Conservation (phyloP, 2,888 invertebrate genomes). For the Eutolmus rufibarbis region DNA sequence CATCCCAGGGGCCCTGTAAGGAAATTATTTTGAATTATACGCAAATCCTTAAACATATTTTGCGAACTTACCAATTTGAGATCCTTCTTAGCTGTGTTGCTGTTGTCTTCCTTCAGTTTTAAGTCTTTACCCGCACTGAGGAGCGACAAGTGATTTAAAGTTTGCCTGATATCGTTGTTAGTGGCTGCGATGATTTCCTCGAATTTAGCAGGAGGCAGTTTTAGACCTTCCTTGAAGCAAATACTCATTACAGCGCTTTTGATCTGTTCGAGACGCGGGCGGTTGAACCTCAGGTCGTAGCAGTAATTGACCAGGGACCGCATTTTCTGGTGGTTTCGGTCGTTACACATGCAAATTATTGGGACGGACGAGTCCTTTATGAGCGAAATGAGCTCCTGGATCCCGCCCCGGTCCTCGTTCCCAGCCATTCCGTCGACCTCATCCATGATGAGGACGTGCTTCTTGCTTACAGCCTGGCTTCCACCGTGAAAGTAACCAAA, state of each 20-base stretch:
- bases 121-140: constrained; percentile 71
- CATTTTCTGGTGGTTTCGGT: constrained; percentile 92
- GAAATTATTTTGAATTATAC: not conserved
- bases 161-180: constrained; percentile 93
- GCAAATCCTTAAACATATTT: not conserved
- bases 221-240: constrained; percentile 88
- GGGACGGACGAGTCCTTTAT: constrained; percentile 90
- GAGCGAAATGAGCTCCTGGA: constrained; percentile 90
- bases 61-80: constrained; percentile 69
- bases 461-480: constrained; percentile 68
- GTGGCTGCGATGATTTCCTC: constrained; percentile 85
- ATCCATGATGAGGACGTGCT: constrained; percentile 97
- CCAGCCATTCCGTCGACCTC: constrained; percentile 99
- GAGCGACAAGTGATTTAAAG: constrained; percentile 88
- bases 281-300: constrained; percentile 86
- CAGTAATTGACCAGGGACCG: constrained; percentile 92
- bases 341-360: constrained; percentile 98
- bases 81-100: constrained; percentile 78
- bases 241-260: constrained; percentile 90
- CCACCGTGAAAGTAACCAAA: constrained; percentile 74
- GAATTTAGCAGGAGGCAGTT: constrained; percentile 77
- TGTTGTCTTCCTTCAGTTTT: constrained; percentile 66
- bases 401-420: constrained; percentile 97
- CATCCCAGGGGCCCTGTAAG: constrained; percentile 89
- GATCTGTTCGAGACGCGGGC: constrained; percentile 89